Conservation (phyloP, 2,888 invertebrate species). For the Pogonocherus hispidulus region DNA sequence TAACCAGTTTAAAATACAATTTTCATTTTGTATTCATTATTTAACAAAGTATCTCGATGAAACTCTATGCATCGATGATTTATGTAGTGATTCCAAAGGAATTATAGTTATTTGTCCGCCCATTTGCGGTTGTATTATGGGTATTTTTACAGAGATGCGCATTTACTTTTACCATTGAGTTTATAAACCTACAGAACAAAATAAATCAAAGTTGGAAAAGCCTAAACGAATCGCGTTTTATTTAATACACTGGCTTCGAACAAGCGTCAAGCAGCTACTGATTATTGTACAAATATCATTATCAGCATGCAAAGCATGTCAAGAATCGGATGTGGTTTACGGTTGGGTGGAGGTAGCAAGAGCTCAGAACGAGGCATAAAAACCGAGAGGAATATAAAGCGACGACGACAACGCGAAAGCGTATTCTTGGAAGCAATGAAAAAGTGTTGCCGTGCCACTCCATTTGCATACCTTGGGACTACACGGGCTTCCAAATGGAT, state of each 20-base stretch:
- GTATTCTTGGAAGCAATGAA: constrained; percentile 17
- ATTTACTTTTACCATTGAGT: too few relatives aligned
- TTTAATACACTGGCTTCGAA: not conserved
- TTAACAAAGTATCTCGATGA: too few relatives aligned
- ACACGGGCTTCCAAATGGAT: constrained; percentile 37
- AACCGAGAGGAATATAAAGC: constrained; percentile 13
- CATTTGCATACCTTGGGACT: constrained; percentile 27
- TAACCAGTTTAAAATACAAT: too few relatives aligned
- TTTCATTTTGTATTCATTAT: too few relatives aligned
- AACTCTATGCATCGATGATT: too few relatives aligned
- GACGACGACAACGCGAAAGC: constrained; percentile 8
- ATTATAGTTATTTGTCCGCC: too few relatives aligned
- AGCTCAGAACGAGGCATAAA: not conserved
- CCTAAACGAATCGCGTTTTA: not conserved
- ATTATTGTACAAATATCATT: constrained; percentile 22
- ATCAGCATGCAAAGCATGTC: constrained; percentile 17
- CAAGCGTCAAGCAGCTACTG: constrained; percentile 13
- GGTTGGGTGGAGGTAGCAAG: constrained; percentile 3
- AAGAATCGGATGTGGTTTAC: constrained; percentile 27
- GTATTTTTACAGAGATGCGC: too few relatives aligned
- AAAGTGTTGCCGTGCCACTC: constrained; percentile 19
- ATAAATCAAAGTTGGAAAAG: not conserved
- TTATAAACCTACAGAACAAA: too few relatives aligned
- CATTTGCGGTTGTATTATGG: too few relatives aligned
- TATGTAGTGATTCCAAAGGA: too few relatives aligned